These are phyloP conservation scores for Phortica variegata DNA, from an alignment of 1,140 invertebrate genomes.

Conservation along the genomic window DNA sequence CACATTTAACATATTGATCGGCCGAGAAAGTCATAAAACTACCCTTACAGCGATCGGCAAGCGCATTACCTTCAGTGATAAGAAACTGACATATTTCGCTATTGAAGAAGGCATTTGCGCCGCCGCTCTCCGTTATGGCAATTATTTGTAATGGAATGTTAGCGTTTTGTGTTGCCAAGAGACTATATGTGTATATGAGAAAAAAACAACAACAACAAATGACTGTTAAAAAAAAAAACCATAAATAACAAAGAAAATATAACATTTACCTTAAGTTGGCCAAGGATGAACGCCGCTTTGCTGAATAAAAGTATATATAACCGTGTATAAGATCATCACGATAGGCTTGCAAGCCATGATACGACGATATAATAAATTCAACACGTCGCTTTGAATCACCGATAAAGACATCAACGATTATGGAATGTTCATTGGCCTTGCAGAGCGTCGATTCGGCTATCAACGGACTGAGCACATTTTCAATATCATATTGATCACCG, in stretches of 20 bases:
- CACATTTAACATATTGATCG: constrained; percentile 55
- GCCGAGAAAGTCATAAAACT: constrained; percentile 79
- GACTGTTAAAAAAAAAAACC: background rate
- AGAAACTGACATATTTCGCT: constrained; percentile 86
- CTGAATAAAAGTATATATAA: constrained; percentile 93
- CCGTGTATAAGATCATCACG: constrained; percentile 92
- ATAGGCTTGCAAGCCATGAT: constrained; percentile 91
- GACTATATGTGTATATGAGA: constrained; percentile 61
- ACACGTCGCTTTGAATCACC: constrained; percentile 86
- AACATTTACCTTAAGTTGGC: constrained; percentile 78
- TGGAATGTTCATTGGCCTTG: constrained; percentile 81
- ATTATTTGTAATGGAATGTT: constrained; percentile 94
- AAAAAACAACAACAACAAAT: background rate
- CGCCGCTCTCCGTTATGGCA: constrained; percentile 85
- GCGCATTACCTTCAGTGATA: constrained; percentile 88
- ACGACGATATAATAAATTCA: constrained; percentile 92
- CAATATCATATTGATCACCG: constrained; percentile 90
- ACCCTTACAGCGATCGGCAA: constrained; percentile 87
- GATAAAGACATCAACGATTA: constrained; percentile 87
- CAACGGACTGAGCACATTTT: constrained; percentile 85
- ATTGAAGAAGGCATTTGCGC: constrained; percentile 84
- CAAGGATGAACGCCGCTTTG: constrained; percentile 91
- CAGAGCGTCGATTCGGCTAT: constrained; percentile 85
- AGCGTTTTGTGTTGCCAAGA: constrained; percentile 92
- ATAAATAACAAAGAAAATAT: background rate